Evolutionary conservation across 2,888 invertebrate species (phyloP).

Genomic region (Nasonovia ribisnigri): DNA sequence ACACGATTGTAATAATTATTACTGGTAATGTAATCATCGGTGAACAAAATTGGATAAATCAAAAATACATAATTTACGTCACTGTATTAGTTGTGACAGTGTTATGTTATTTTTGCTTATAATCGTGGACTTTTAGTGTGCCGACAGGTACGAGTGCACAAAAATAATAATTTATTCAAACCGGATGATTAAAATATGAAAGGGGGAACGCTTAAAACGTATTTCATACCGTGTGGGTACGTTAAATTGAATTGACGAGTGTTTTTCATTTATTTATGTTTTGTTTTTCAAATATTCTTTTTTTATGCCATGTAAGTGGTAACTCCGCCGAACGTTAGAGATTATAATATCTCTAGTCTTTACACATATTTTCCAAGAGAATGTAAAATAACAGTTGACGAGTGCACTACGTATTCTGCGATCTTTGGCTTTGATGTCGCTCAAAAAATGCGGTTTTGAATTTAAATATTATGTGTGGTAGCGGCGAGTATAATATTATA

Average conservation of each 20-base stretch:
- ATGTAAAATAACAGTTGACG: constrained; percentile 1
- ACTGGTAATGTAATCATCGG: neutral
- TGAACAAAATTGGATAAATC: neutral
- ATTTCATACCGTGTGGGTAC: neutral
- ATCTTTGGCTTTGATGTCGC: constrained; percentile 1
- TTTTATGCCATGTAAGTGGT: neutral
- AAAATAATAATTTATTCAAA: neutral
- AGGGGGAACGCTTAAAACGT: neutral
- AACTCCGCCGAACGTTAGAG: neutral
- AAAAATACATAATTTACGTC: neutral
- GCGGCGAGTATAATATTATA: neutral
- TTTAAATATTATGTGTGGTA: constrained; percentile 34
- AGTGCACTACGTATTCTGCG: neutral
- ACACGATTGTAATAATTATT: neutral
- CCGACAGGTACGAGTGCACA: neutral
- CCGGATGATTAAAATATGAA: neutral
- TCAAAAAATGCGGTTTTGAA: neutral
- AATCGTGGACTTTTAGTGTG: neutral
- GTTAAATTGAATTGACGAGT: neutral
- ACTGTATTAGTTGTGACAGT: neutral
- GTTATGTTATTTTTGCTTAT: neutral
- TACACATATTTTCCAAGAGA: neutral
- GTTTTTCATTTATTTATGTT: neutral
- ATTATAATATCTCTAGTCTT: neutral
- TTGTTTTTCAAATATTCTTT: neutral